Evolutionary conservation across 2,113 vertebrate species (phyloP).

Genomic region (Australoheros scitulus): DNA sequence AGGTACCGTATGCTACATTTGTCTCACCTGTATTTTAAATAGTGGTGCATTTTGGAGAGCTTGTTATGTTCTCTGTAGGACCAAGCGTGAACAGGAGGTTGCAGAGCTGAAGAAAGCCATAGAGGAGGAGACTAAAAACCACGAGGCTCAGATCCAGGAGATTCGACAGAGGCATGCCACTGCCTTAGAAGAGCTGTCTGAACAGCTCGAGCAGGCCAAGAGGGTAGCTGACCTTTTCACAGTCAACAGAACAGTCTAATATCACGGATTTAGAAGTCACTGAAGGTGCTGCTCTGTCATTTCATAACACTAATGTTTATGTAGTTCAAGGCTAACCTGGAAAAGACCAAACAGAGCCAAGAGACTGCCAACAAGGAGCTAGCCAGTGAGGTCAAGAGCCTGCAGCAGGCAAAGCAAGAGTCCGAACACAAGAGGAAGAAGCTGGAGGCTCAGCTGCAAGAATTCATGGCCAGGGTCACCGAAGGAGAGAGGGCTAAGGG

Average conservation of each 20-base stretch:
- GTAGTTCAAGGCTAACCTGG: conserved; percentile 94
- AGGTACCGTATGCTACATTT: conserved; percentile 80
- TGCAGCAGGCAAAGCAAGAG: conserved; percentile 93
- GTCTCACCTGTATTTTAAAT: not conserved
- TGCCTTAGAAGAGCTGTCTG: conserved; percentile 91
- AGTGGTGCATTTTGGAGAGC: not conserved
- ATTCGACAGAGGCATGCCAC: conserved; percentile 91
- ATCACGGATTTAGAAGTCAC: not conserved
- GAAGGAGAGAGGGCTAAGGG: conserved; percentile 89
- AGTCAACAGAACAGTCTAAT: not conserved
- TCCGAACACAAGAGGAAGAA: conserved; percentile 98
- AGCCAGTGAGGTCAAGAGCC: conserved; percentile 88
- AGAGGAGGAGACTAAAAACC: conserved; percentile 94
- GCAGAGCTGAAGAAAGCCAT: conserved; percentile 96
- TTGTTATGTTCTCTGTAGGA: conserved; percentile 74
- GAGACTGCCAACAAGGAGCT: conserved; percentile 96
- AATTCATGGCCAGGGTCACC: conserved; percentile 85
- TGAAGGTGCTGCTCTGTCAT: not conserved
- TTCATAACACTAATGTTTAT: not conserved
- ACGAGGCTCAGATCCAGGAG: conserved; percentile 96
- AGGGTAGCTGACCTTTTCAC: conserved; percentile 76
- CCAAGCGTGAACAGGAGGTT: conserved; percentile 96
- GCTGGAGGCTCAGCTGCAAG: conserved; percentile 92
- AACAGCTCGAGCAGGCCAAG: conserved; percentile 97
- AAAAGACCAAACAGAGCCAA: conserved; percentile 96